Conservation (phyloP, 2,888 invertebrate genomes). For the Hofmannophila pseudospretella region DNA sequence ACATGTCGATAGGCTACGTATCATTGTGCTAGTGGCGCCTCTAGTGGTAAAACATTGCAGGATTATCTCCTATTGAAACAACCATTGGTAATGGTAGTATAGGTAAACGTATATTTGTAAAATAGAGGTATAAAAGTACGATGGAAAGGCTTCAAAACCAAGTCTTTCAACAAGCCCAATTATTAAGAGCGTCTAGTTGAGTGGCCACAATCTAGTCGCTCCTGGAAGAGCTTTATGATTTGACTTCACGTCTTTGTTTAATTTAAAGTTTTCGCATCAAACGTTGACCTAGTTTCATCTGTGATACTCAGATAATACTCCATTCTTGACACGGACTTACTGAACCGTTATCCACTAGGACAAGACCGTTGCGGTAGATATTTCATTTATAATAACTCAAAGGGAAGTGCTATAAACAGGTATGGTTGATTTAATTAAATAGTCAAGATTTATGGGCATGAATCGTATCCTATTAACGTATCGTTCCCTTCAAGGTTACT, state of each 20-base stretch:
- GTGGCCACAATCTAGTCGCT: constrained; percentile 3
- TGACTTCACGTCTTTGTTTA: constrained; percentile 6
- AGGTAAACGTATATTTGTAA: too few relatives aligned
- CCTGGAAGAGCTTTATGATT: constrained; percentile 9
- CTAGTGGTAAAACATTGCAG: too few relatives aligned
- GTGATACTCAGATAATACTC: constrained; percentile 9
- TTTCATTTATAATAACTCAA: too few relatives aligned
- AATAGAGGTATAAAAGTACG: not conserved
- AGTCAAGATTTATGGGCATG: too few relatives aligned
- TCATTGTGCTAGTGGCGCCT: too few relatives aligned
- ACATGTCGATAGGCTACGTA: too few relatives aligned
- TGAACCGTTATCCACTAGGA: not conserved
- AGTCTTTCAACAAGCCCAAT: constrained; percentile 26
- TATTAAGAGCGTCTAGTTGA: constrained; percentile 18
- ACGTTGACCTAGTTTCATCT: constrained; percentile 8
- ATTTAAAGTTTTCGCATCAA: constrained; percentile 14
- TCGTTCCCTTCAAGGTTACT: too few relatives aligned
- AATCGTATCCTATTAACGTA: too few relatives aligned
- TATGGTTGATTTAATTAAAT: too few relatives aligned
- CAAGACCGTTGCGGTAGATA: constrained; percentile 1
- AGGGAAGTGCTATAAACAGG: too few relatives aligned
- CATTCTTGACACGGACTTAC: constrained; percentile 7
- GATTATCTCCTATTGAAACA: too few relatives aligned
- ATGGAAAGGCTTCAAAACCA: constrained; percentile 11
- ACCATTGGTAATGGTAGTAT: too few relatives aligned